Evolutionary conservation across 2,797 vertebrate genomes (phyloP), one percentile per base, ranked within the genome.

Genomic region (Parauchenoglanis punctatus): DNA sequence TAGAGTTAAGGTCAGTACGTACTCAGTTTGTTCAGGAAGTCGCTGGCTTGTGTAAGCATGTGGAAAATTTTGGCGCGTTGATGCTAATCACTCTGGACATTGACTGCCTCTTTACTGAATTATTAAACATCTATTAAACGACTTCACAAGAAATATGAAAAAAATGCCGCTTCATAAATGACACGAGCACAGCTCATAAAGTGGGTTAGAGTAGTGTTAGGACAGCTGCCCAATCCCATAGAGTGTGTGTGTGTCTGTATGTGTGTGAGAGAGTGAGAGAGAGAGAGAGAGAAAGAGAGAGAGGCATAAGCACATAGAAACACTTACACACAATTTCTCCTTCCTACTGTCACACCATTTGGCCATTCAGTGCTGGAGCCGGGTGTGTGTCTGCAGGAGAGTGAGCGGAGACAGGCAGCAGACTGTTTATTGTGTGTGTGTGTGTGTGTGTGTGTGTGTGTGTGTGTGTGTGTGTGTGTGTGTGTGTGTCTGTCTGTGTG

Each of bases 71-170:
- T n/a, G 44, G 82, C 25, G 17, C 13, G 77, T 23, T 86, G 87
- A 90, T 76, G 90, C 56, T 94, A 91, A 95, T 93, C 91, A 17
- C 56, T 88, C 40, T 35, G 76, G 92, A 93, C 93, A 54, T 89
- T 91, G 90, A 93, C 93, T 93, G 93, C 91, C 92, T 88, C 92
- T 93, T 92, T 90, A 92, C 87, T 91, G 92, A 93, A 92, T 87
- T 83, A 92, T 87, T 83, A 87, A 91, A 91, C 91, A 90, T 92
- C 89, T 91, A 93, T 95, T 94, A 95, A 91, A 93, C 54, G 77
- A 91, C 92, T 92, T 92, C 87, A 94, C 92, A 90, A 92, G 90
- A 89, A 91, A 88, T 90, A 86, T 93, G 94, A 31, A 93, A 91
- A 94, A 82, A 91, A 84, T 91, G 91, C 91, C 92, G 92, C 81